phyloP scores from a whole-genome alignment of 2,797 vertebrate genomes.

The Cynopterus sphinx region DNA sequence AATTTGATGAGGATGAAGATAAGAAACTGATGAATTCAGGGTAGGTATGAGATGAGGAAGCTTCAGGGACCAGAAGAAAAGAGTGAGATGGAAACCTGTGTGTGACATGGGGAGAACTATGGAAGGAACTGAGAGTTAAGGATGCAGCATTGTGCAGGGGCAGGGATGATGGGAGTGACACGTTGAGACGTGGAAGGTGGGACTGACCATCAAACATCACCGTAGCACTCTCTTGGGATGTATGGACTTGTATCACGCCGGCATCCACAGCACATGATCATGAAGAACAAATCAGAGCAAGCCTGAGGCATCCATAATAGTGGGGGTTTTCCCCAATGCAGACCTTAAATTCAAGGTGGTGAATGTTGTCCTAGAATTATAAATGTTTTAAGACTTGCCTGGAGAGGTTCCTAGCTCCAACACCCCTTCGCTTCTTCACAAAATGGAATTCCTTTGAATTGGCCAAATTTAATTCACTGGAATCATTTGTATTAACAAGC shows the following conservation, averaged over 20 bases:
- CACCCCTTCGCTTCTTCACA: not conserved
- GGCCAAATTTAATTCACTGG: not conserved
- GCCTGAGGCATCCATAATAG: fast-evolving
- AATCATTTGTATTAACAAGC: not conserved
- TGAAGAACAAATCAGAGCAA: not conserved
- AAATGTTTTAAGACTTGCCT: not conserved
- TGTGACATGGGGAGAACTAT: not conserved
- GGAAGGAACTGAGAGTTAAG: not conserved
- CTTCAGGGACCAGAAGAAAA: not conserved
- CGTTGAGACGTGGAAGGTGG: not conserved
- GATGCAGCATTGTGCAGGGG: fast-evolving
- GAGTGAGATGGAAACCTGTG: too few species aligned
- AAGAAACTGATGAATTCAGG: not conserved
- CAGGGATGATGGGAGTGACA: fast-evolving
- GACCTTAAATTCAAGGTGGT: not conserved
- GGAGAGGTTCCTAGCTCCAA: not conserved
- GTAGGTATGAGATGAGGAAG: not conserved
- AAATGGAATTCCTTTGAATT: not conserved
- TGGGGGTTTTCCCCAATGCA: fast-evolving
- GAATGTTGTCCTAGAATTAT: not conserved
- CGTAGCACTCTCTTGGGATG: too few species aligned
- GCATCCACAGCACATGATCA: fast-evolving
- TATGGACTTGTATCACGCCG: not conserved
- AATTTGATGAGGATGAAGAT: not conserved
- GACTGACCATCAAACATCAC: not conserved